Conservation (phyloP, 1,140 invertebrate species). For the Luehdorfia chinensis region DNA sequence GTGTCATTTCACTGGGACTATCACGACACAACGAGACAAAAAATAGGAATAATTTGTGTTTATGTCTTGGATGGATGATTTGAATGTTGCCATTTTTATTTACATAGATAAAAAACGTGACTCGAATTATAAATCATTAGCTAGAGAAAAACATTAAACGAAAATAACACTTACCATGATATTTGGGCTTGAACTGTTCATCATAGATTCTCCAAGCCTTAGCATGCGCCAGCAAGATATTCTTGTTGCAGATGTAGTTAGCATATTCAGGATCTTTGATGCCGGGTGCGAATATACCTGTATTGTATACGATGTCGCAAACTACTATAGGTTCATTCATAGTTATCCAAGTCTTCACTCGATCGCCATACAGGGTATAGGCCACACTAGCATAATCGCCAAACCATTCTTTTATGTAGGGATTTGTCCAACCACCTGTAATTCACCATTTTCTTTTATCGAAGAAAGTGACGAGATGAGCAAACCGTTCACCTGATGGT, state of each 20-base stretch:
- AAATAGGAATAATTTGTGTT: too few relatives aligned
- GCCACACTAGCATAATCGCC: constrained; percentile 79
- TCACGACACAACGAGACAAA: too few relatives aligned
- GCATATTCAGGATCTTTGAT: constrained; percentile 61
- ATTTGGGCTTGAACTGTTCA: constrained; percentile 30
- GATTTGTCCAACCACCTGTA: constrained; percentile 80
- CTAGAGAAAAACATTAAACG: too few relatives aligned
- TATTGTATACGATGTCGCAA: constrained; percentile 76
- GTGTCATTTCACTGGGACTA: too few relatives aligned
- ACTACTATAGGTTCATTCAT: constrained; percentile 81
- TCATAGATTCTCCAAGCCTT: constrained; percentile 79
- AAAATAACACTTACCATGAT: constrained; percentile 44
- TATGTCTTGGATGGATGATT: too few relatives aligned
- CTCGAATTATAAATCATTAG: too few relatives aligned
- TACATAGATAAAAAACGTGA: background rate
- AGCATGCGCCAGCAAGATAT: constrained; percentile 78
- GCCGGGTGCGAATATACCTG: constrained; percentile 63
- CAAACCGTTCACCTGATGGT: too few relatives aligned
- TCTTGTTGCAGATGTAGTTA: constrained; percentile 75
- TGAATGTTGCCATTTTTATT: too few relatives aligned
- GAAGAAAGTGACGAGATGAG: too few relatives aligned
- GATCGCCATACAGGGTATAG: constrained; percentile 78
- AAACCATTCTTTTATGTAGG: constrained; percentile 78
- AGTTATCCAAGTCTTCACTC: constrained; percentile 81
- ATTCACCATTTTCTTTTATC: too few relatives aligned